Conservation (phyloP, 2,797 vertebrate species). For the Amblyopsis hoosieri region DNA sequence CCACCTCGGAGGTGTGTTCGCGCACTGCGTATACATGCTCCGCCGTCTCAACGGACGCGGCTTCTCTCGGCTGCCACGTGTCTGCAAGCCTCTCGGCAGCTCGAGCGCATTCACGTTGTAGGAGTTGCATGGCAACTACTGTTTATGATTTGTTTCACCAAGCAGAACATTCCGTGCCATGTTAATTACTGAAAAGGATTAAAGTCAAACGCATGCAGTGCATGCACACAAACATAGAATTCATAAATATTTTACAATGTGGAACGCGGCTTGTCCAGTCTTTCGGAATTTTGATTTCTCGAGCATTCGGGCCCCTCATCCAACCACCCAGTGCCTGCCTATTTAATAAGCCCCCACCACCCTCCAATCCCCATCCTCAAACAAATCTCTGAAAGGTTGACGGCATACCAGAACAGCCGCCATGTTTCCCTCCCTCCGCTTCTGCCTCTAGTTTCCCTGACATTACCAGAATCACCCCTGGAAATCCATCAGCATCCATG, state of each 20-base stretch:
- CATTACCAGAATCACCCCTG: conserved; percentile 60
- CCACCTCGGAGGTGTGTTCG: conserved; percentile 36
- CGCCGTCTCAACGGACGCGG: no score
- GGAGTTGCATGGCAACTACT: conserved; percentile 31
- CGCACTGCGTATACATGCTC: no score
- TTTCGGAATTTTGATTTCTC: conserved; percentile 57
- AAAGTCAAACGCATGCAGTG: conserved; percentile 20
- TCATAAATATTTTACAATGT: no score
- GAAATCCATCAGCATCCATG: conserved; percentile 70
- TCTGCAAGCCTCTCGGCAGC: no score
- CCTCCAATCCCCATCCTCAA: conserved; percentile 67
- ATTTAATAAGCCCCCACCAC: conserved; percentile 59
- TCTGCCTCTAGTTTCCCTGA: conserved; percentile 41
- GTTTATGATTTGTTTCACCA: conserved; percentile 26
- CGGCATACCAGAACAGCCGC: conserved; percentile 50
- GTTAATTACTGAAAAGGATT: conserved; percentile 29
- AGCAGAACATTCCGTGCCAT: conserved; percentile 40
- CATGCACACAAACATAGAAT: neutral
- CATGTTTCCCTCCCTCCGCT: conserved; percentile 10
- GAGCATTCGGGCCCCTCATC: conserved; percentile 44
- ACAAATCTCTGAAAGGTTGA: conserved; percentile 73
- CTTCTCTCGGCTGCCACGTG: no score
- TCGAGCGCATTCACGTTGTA: neutral
- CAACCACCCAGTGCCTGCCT: conserved; percentile 55
- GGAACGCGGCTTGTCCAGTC: no score